A percentile compares a stretch with the other conserved stretches of the same genome.
Conservation (phyloP, 1,140 invertebrate genomes). For the Euwallacea fornicatus region DNA sequence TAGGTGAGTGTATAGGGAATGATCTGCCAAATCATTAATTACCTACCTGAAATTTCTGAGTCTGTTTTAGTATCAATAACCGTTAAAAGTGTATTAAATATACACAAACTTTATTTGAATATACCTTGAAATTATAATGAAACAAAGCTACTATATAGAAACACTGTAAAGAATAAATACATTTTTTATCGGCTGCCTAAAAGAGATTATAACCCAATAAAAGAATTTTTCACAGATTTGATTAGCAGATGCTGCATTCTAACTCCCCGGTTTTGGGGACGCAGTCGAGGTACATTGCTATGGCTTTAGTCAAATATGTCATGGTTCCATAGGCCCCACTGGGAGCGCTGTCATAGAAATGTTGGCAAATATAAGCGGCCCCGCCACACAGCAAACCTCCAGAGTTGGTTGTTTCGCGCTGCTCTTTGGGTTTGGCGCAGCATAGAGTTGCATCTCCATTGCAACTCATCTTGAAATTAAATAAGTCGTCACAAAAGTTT, state of each 20-base stretch:
- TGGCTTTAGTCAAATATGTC: slow-evolving; percentile 92
- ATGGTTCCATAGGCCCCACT: slow-evolving; percentile 96
- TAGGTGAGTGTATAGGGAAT: no score
- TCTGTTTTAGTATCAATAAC: no score
- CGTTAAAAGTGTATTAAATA: background rate
- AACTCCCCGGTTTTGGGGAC: slow-evolving; percentile 75
- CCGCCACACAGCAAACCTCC: slow-evolving; percentile 83
- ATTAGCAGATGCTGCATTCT: slow-evolving; percentile 75
- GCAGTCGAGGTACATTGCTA: slow-evolving; percentile 73
- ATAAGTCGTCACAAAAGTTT: background rate
- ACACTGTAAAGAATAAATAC: background rate
- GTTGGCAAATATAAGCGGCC: slow-evolving; percentile 92
- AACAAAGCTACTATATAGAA: background rate
- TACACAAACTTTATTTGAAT: background rate
- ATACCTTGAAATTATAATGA: background rate
- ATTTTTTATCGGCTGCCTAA: background rate
- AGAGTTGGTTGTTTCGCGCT: slow-evolving; percentile 62
- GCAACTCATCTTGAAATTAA: slow-evolving; percentile 68
- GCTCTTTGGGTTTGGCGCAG: slow-evolving; percentile 75
- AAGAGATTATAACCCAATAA: background rate
- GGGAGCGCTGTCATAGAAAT: slow-evolving; percentile 97
- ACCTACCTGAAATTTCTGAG: no score
- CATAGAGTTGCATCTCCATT: slow-evolving; percentile 90
- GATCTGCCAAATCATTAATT: no score
- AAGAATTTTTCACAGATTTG: background rate